These are phyloP conservation scores for Miltochrista miniata DNA, from an alignment of 2,888 invertebrate species.

Conservation along the genomic window DNA sequence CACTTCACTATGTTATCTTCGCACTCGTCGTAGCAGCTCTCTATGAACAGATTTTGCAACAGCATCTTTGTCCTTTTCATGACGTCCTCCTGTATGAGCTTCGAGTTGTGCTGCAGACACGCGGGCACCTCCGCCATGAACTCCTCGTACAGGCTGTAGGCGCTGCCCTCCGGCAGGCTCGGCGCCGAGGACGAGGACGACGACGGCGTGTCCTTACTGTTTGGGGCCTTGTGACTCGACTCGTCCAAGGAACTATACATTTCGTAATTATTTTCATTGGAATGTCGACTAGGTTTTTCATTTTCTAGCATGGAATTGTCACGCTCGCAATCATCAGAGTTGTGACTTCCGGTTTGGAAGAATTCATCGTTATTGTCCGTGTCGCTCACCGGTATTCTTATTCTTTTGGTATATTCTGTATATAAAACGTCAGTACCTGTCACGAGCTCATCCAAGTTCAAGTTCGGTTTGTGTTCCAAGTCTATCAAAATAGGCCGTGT, in stretches of 20 bases:
- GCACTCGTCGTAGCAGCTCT: constrained; percentile 36
- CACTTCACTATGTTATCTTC: constrained; percentile 34
- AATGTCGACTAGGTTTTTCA: constrained; percentile 2
- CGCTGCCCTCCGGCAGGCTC: constrained; percentile 26
- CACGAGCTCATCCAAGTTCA: constrained; percentile 23
- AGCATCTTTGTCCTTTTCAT: constrained; percentile 42
- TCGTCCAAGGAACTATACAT: constrained; percentile 36
- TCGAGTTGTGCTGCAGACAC: constrained; percentile 45
- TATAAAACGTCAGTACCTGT: constrained; percentile 17
- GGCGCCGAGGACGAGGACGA: constrained; percentile 29
- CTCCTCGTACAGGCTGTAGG: constrained; percentile 49
- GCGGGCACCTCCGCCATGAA: constrained; percentile 55
- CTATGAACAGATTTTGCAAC: constrained; percentile 45
- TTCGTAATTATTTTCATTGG: constrained; percentile 19
- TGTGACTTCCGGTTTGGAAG: constrained; percentile 1
- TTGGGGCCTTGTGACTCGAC: constrained; percentile 20
- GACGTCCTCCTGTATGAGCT: constrained; percentile 45
- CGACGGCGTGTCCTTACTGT: constrained; percentile 21
- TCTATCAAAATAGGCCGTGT: constrained; percentile 53
- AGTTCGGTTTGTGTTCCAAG: constrained; percentile 36
- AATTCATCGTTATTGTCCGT: not conserved
- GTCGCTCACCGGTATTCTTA: constrained; percentile 10
- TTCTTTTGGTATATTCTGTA: constrained; percentile 6
- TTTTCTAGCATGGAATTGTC: constrained; percentile 7
- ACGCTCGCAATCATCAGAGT: constrained; percentile 2